These are phyloP conservation scores for Orchesella cincta DNA, from an alignment of 1,140 invertebrate genomes.

Conservation along the genomic window DNA sequence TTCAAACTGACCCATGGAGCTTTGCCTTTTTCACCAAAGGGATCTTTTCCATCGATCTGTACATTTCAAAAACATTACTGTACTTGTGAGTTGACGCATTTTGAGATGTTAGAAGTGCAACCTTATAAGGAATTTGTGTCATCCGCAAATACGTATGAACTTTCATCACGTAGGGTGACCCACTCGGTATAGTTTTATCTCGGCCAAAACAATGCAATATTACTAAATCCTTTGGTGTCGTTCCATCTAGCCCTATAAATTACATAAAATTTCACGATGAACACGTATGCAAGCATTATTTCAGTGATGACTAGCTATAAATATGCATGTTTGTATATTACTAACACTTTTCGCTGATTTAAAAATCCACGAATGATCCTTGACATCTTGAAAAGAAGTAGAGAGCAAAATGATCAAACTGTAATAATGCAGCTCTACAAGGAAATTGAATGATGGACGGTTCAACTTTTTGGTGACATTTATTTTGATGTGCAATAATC, in stretches of 20 bases:
- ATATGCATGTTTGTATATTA: neutral
- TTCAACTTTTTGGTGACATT: too few relatives aligned
- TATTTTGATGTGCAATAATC: too few relatives aligned
- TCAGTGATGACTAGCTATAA: neutral
- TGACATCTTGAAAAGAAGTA: neutral
- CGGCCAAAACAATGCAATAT: conserved; percentile 21
- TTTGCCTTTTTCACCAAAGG: conserved; percentile 54
- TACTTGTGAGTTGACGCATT: too few relatives aligned
- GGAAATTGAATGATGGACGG: too few relatives aligned
- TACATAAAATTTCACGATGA: too few relatives aligned
- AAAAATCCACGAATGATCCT: neutral
- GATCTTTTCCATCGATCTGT: conserved; percentile 7
- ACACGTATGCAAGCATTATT: conserved; percentile 4
- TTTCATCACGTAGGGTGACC: conserved; percentile 19
- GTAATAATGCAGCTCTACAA: too few relatives aligned
- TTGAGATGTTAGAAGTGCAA: too few relatives aligned
- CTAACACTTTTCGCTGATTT: neutral
- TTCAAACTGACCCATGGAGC: conserved; percentile 59
- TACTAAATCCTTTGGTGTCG: conserved; percentile 20
- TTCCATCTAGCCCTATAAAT: conserved; percentile 7
- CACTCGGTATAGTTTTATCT: conserved; percentile 18
- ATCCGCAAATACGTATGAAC: conserved; percentile 20
- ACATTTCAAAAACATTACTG: neutral
- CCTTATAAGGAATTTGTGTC: conserved; percentile 20
- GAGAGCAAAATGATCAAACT: too few relatives aligned